These are phyloP conservation scores for Megastigmus dorsalis DNA, from an alignment of 2,888 invertebrate species.

Conservation along the genomic window DNA sequence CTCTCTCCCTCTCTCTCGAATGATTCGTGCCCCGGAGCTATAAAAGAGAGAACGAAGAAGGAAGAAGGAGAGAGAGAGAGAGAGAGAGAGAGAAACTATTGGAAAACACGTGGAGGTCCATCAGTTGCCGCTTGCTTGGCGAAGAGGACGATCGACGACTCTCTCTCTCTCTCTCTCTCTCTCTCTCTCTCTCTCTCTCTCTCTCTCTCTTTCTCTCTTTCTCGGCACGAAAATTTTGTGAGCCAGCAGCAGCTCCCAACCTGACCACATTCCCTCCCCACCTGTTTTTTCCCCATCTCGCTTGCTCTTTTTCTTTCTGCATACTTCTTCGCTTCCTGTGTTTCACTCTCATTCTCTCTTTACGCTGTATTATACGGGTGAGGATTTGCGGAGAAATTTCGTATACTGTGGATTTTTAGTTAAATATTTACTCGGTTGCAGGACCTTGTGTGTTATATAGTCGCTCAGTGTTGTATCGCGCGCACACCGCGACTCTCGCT, in stretches of 20 bases:
- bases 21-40: background rate
- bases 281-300: constrained; percentile 50
- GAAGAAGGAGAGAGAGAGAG: constrained; percentile 18
- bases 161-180: background rate
- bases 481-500: background rate
- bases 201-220: constrained; percentile 4
- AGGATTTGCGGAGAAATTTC: background rate
- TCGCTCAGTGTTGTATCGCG: no score
- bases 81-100: constrained; percentile 27
- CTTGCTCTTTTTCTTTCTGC: constrained; percentile 46
- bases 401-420: background rate
- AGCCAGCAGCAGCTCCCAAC: constrained; percentile 62
- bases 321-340: constrained; percentile 25
- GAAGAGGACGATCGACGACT: background rate
- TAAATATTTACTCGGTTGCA: constrained; percentile 8
- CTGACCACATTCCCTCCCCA: constrained; percentile 71
- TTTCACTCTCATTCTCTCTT: constrained; percentile 45
- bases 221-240: constrained; percentile 65
- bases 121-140: constrained; percentile 8
- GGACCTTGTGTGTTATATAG: no score
- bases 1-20: background rate
- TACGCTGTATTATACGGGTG: background rate
- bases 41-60: constrained; percentile 5
- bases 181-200: background rate
- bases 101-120: constrained; percentile 63